Evolutionary conservation across 1,140 invertebrate species (phyloP).

Genomic region (Neodiprion pinetum): DNA sequence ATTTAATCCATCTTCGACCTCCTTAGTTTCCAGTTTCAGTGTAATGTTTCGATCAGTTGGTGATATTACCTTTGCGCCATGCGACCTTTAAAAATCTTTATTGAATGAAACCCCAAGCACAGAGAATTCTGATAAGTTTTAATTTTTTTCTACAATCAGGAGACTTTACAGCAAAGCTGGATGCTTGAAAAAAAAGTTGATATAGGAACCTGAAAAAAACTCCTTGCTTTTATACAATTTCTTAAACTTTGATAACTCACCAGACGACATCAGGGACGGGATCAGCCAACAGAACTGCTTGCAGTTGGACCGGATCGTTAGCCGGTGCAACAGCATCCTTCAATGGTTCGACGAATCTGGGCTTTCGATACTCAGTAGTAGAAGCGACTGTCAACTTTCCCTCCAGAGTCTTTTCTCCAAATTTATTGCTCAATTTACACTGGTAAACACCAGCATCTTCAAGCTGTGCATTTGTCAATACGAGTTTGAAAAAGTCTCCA

Average conservation of each 20-base stretch:
- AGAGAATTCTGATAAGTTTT: too few relatives aligned
- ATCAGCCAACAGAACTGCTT: constrained; percentile 81
- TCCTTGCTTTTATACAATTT: background rate
- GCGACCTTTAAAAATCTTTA: constrained; percentile 51
- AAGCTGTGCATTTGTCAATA: constrained; percentile 71
- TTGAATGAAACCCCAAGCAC: constrained; percentile 12
- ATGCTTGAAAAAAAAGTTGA: too few relatives aligned
- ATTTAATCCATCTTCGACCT: constrained; percentile 75
- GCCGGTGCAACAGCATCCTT: constrained; percentile 73
- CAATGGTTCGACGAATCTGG: constrained; percentile 75
- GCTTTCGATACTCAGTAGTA: constrained; percentile 76
- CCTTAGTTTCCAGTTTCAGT: constrained; percentile 65
- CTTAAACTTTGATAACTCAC: constrained; percentile 46
- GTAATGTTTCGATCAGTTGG: constrained; percentile 58
- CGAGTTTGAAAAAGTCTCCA: constrained; percentile 76
- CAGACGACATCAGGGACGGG: constrained; percentile 71
- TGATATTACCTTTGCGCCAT: constrained; percentile 59
- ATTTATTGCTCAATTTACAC: constrained; percentile 75
- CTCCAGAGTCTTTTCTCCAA: constrained; percentile 75
- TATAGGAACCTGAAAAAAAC: background rate
- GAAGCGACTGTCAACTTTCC: constrained; percentile 75
- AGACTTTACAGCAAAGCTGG: too few relatives aligned
- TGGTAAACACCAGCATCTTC: constrained; percentile 81
- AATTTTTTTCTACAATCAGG: too few relatives aligned
- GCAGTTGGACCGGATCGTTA: constrained; percentile 75